Evolutionary conservation across 2,797 vertebrate genomes (phyloP).

Genomic region (Notoglanidium macrostoma): DNA sequence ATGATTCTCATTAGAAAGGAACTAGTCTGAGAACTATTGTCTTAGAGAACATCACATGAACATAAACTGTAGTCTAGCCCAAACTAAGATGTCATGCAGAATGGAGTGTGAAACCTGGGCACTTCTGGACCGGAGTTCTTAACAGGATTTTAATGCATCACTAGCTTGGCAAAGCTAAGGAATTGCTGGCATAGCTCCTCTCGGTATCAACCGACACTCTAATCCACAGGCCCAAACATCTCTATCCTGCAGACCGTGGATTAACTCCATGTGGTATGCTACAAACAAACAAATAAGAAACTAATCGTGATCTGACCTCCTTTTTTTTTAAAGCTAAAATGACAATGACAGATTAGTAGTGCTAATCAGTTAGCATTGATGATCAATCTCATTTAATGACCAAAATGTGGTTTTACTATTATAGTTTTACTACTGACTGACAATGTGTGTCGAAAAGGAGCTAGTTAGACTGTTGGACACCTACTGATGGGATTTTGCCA

Average conservation of each 20-base stretch:
- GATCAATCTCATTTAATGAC: too few species aligned
- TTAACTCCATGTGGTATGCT: neutral
- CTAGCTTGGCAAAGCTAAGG: neutral
- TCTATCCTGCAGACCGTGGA: slow-evolving; percentile 11
- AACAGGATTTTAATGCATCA: slow-evolving; percentile 19
- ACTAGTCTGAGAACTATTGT: neutral
- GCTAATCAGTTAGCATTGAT: neutral
- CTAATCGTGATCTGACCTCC: neutral
- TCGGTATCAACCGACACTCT: neutral
- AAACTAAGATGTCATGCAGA: slow-evolving; percentile 12
- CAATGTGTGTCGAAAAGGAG: too few species aligned
- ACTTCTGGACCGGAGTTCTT: neutral
- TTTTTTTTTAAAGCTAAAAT: neutral
- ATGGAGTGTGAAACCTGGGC: slow-evolving; percentile 13
- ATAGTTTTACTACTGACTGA: too few species aligned
- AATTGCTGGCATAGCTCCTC: slow-evolving; percentile 10
- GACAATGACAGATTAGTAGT: neutral
- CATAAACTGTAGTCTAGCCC: neutral
- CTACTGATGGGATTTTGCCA: too few species aligned
- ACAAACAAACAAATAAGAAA: neutral
- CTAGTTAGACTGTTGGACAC: too few species aligned
- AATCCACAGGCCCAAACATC: slow-evolving; percentile 3
- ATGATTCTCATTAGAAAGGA: neutral
- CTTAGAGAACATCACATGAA: neutral
- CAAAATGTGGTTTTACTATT: too few species aligned